phyloP scores from a whole-genome alignment of 1,140 invertebrate species.

The Carcinoscorpius rotundicauda region DNA sequence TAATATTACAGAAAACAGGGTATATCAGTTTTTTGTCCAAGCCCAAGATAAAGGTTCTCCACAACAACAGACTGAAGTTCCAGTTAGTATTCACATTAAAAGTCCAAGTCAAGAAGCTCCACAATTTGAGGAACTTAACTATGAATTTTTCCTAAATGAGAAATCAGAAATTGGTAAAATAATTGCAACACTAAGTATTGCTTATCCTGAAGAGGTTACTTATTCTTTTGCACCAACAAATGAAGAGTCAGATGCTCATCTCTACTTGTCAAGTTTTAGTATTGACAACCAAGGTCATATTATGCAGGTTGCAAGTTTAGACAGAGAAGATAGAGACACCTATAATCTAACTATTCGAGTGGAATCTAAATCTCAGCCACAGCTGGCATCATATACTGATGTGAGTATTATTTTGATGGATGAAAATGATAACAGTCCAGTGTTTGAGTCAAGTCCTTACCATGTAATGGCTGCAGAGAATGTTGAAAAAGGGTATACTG shows the following conservation, averaged over 20 bases:
- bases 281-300: slow-evolving; percentile 59
- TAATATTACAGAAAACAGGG: slow-evolving; percentile 51
- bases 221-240: slow-evolving; percentile 19
- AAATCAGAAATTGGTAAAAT: slow-evolving; percentile 46
- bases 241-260: slow-evolving; percentile 19
- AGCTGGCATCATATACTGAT: slow-evolving; percentile 55
- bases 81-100: slow-evolving; percentile 64
- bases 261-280: slow-evolving; percentile 43
- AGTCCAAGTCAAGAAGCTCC: slow-evolving; percentile 52
- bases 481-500: slow-evolving; percentile 56
- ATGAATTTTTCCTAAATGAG: slow-evolving; percentile 67
- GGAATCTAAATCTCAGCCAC: slow-evolving; percentile 57
- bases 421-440: slow-evolving; percentile 78
- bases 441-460: slow-evolving; percentile 73
- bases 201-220: slow-evolving; percentile 19
- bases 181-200: slow-evolving; percentile 29
- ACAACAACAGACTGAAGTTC: slow-evolving; percentile 56
- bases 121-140: slow-evolving; percentile 52
- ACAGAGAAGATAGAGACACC: slow-evolving; percentile 56
- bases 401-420: slow-evolving; percentile 69
- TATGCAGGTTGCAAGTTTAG: slow-evolving; percentile 52
- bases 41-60: slow-evolving; percentile 63
- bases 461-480: slow-evolving; percentile 64
- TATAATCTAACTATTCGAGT: slow-evolving; percentile 67
- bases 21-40: slow-evolving; percentile 78